phyloP scores from a whole-genome alignment of 2,888 invertebrate species.

The Tuta absoluta region DNA sequence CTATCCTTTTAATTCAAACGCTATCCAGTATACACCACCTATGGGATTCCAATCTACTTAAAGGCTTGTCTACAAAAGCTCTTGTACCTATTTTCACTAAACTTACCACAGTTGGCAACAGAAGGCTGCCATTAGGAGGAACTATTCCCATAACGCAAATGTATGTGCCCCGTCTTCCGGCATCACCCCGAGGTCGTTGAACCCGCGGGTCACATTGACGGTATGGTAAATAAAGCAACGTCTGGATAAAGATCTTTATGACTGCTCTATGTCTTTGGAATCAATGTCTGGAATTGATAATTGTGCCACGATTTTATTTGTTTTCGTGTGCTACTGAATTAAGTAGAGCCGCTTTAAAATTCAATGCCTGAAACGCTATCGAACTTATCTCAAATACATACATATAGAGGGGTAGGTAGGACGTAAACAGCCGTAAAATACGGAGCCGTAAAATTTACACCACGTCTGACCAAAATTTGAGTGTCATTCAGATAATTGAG shows the following conservation, averaged over 20 bases:
- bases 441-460: no score
- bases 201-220: slow-evolving; percentile 37
- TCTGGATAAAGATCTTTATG: slow-evolving; percentile 18
- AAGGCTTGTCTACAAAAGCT: not conserved
- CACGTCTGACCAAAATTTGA: no score
- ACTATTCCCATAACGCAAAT: slow-evolving; percentile 43
- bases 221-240: slow-evolving; percentile 38
- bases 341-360: no score
- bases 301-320: no score
- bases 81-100: not conserved
- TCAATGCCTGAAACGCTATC: no score
- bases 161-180: slow-evolving; percentile 22
- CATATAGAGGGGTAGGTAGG: no score
- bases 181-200: slow-evolving; percentile 34
- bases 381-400: no score
- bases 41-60: not conserved
- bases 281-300: slow-evolving; percentile 1
- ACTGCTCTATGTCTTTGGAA: not conserved
- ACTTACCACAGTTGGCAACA: slow-evolving; percentile 21
- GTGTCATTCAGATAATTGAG: no score
- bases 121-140: slow-evolving; percentile 40
- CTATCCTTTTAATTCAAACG: no score
- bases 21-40: no score
- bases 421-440: no score
- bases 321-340: no score